Base-by-base conservation (phyloP, 2,888 invertebrate species). In the Argynnis bischoffii region DNA sequence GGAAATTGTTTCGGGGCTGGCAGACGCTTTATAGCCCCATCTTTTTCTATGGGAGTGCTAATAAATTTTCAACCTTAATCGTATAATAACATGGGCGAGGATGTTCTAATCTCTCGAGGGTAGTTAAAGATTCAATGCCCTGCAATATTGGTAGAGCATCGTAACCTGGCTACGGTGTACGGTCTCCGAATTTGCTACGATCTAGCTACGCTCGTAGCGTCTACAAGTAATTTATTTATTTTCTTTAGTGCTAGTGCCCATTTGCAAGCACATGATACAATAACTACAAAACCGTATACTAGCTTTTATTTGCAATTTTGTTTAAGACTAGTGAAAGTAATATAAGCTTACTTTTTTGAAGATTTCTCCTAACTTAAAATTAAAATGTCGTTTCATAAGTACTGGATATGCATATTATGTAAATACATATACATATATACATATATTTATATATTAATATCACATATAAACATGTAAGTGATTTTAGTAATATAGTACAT, bases 1-100 rank as follows among this genome's bases (percentile, higher is more conserved):
- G 71, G 69, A 70, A 69, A 75, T 73, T 74, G 74, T 74, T 69
- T 70, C 69, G 72, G 67, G 70, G 67, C 70, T 63, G 50, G 60
- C 59, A 71, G 74, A 67, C 74, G 69, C 72, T 70, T 72, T 67
- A 74, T 69, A 59, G 69, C 60, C 66, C 55, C 55, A 54, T 56
- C 67, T 66, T 54, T 68, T 64, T 55, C 66, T 56, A 53, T 63
- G 26, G 31, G 51, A 48, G 31, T 60, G 48, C 6, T 47, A 47
- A 59, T 69, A 69, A 69, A 61, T 70, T 63, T 59, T 64, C 60
- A 46, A 69, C 72, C 66, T 66, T 73, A 72, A n/a, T 14, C 14
- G 35, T 15, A 41, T 69, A 50, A 67, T 60, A 65, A 70, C 67
- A 73, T 16, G 66, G 67, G 63, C 48, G 59, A n/a, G 14, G 50